Conservation (phyloP, 2,797 vertebrate species). For the Spinus olivaceus region DNA sequence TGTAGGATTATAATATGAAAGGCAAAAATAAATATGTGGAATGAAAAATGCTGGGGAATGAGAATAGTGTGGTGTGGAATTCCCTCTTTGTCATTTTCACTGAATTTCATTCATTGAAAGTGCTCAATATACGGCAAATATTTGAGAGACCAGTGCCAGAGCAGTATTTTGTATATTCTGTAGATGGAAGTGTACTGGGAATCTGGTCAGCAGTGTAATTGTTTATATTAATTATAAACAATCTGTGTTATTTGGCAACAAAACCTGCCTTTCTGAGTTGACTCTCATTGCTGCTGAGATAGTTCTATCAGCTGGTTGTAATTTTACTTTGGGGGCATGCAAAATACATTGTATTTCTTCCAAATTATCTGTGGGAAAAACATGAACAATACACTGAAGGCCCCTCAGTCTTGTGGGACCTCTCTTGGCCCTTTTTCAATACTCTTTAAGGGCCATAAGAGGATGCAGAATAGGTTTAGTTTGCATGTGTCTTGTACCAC, state of each 20-base stretch:
- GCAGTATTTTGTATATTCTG: conserved; percentile 46
- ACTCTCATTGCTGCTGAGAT: conserved; percentile 48
- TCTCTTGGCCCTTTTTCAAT: not conserved
- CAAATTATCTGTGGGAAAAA: conserved; percentile 64
- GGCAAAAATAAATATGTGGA: not conserved
- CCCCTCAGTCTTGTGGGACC: conserved; percentile 20
- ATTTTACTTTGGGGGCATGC: conserved; percentile 62
- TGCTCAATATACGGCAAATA: conserved; percentile 52
- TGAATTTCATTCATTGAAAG: conserved; percentile 25
- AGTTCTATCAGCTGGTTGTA: conserved; percentile 67
- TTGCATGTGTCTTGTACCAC: not conserved
- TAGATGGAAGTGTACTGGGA: conserved; percentile 52
- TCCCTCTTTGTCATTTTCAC: not conserved
- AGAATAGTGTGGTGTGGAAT: not conserved
- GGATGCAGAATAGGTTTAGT: not conserved
- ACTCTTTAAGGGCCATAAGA: not conserved
- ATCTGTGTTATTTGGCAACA: conserved; percentile 68
- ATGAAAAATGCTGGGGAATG: not conserved
- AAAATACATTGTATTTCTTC: conserved; percentile 63
- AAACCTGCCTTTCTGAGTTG: conserved; percentile 51
- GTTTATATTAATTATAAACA: conserved; percentile 73
- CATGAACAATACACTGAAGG: conserved; percentile 45
- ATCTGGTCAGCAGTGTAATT: conserved; percentile 65
- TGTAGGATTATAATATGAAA: not conserved
- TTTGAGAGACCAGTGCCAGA: conserved; percentile 44